A percentile compares a stretch with the other conserved stretches of the same genome.
phyloP scores from a whole-genome alignment of 1,140 invertebrate genomes.

The Zeugodacus cucurbitae region DNA sequence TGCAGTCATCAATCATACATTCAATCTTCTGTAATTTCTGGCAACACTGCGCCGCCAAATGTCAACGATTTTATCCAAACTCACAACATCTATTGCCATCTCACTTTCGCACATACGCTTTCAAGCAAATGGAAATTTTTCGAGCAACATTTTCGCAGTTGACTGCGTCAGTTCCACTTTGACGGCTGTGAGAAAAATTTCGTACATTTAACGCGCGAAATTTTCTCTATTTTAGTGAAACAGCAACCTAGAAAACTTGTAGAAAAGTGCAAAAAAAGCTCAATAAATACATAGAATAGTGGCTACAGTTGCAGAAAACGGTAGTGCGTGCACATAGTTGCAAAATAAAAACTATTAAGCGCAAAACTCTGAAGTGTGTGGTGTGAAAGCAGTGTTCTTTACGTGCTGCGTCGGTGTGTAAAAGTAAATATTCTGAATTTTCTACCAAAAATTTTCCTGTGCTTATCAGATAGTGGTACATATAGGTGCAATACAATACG shows the following conservation, averaged over 20 bases:
- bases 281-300: neutral
- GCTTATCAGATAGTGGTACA: neutral
- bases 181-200: conserved; percentile 22
- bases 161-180: neutral
- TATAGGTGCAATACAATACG: neutral
- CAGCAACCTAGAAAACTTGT: conserved; percentile 4
- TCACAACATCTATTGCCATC: neutral
- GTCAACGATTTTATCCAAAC: neutral
- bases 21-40: neutral
- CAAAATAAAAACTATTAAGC: neutral
- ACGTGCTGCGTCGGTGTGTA: neutral
- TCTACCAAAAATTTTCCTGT: neutral
- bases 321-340: neutral
- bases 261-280: neutral
- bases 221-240: conserved; percentile 36
- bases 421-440: conserved; percentile 8
- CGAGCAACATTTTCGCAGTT: conserved; percentile 2
- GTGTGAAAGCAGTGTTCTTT: neutral
- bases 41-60: neutral
- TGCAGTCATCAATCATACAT: neutral
- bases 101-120: neutral
- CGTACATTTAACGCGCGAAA: conserved; percentile 1
- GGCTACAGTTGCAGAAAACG: neutral
- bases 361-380: neutral
- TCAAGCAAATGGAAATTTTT: neutral